Evolutionary conservation across 1,140 invertebrate genomes (phyloP), one percentile per base, ranked within the genome.

Genomic region (Leguminivora glycinivorella): DNA sequence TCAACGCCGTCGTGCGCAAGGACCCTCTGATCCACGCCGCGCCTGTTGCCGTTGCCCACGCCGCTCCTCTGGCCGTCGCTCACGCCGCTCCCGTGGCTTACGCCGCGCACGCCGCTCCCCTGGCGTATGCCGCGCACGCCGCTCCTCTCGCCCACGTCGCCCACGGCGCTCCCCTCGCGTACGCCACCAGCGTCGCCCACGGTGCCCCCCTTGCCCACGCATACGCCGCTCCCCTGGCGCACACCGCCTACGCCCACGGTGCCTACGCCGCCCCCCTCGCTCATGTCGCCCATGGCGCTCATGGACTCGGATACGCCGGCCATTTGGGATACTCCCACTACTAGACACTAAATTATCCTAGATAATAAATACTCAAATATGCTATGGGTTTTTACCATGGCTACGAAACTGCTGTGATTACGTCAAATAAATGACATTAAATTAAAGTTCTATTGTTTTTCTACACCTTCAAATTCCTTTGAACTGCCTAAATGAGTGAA

Each of bases 1-100:
- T 92, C 79, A 92, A 92, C 75, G 91, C 91, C 14, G 75, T 87
- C 9, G 91, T 92, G 5, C 78, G 85, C 40, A 88, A 90, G 40
- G 86, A 87, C 78, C 60, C 75, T 26, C 43, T 76, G 56, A 56
- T 70, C 14, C 74, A 76, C 40, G 78, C 79, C 58, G 80, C 84
- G 22, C 75, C 80, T 26, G 69, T 81, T 60, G 73, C 74, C 29
- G 72, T 68, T 12, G 69, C 74, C 29, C 71, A 74, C 69, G 72
- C 79, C 34, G 73, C 79, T 38, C 77, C 79, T 24, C 43, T 76
- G 9, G 76, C 72, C 7, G 12, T 22, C 63, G 24, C 70, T 9
- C 69, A 73, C 43, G 74, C 56, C 40, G 72, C 74, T 56, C 43
- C 71, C 26, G 72, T 72, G 9, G 74, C 79, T 12, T 70, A 78